Percentiles rank a stretch among this genome's conserved stretches.
Conservation (phyloP, 2,797 vertebrate species). For the Silurus aristotelis region DNA sequence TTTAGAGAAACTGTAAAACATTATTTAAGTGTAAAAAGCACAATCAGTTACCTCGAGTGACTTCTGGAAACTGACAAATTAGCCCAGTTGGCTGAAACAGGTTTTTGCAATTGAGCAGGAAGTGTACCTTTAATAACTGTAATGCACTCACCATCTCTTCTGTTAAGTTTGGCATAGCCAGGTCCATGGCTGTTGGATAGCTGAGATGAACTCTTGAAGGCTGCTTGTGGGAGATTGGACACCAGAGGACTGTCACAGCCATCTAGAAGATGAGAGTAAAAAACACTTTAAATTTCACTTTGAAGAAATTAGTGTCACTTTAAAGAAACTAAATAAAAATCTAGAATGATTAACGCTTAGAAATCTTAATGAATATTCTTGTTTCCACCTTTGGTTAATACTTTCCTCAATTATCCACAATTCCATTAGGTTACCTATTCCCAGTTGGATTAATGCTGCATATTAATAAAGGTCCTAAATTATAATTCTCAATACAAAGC, state of each 20-base stretch:
- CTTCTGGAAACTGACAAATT: neutral
- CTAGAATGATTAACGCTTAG: neutral
- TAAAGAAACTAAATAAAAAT: neutral
- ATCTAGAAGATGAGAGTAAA: slow-evolving; percentile 66
- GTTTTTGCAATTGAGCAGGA: neutral
- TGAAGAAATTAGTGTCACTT: neutral
- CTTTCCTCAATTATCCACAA: neutral
- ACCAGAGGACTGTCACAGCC: slow-evolving; percentile 79
- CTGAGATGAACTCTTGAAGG: slow-evolving; percentile 83
- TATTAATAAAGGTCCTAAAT: neutral
- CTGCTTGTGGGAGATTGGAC: slow-evolving; percentile 74
- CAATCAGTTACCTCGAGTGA: neutral
- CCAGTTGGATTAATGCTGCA: neutral
- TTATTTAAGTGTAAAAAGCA: neutral
- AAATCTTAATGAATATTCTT: neutral
- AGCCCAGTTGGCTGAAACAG: neutral
- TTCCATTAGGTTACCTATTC: neutral
- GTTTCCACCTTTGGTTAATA: too few relatives aligned
- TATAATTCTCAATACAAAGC: neutral
- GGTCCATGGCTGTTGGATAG: slow-evolving; percentile 82
- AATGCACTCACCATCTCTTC: slow-evolving; percentile 80
- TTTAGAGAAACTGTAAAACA: neutral
- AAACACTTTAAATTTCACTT: neutral
- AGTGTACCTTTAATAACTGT: neutral
- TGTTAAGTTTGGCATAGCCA: slow-evolving; percentile 82